Percentiles rank a stretch among this genome's conserved stretches.
Evolutionary conservation across 2,113 vertebrate species (phyloP).

Genomic region (Trichechus manatus): DNA sequence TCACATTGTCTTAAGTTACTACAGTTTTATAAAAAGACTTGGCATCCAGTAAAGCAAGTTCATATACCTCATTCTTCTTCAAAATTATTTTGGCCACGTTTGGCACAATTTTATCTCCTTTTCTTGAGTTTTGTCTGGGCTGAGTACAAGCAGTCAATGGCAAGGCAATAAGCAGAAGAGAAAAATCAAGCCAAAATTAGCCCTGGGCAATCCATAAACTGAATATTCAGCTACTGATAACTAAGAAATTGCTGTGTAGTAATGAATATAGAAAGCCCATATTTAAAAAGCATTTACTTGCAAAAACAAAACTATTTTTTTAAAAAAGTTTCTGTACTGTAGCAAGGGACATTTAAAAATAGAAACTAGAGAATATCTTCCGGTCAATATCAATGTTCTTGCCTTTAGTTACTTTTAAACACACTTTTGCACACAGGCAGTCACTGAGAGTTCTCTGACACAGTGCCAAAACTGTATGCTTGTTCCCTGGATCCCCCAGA

Average conservation of each 20-base stretch:
- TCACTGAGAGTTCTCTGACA: neutral
- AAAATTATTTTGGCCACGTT: neutral
- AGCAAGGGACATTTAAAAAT: conserved; percentile 3
- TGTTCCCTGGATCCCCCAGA: neutral
- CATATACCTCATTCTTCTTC: neutral
- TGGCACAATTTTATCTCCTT: neutral
- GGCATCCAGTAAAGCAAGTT: neutral
- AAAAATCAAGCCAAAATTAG: neutral
- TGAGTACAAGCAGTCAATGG: neutral
- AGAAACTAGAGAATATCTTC: neutral
- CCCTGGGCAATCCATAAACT: neutral
- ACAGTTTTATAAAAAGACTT: neutral
- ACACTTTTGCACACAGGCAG: neutral
- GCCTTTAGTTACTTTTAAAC: conserved; percentile 19
- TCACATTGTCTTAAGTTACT: neutral
- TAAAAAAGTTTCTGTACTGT: neutral
- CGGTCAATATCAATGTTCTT: neutral
- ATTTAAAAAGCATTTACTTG: conserved; percentile 26
- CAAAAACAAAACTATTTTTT: neutral
- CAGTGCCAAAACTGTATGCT: no score
- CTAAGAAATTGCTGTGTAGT: neutral
- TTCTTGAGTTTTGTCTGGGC: neutral
- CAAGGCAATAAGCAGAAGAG: neutral
- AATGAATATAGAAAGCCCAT: neutral
- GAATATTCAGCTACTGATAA: neutral